These are phyloP conservation scores for human DNA, from an alignment of 2,113 vertebrate species.

Conservation along the genomic window DNA sequence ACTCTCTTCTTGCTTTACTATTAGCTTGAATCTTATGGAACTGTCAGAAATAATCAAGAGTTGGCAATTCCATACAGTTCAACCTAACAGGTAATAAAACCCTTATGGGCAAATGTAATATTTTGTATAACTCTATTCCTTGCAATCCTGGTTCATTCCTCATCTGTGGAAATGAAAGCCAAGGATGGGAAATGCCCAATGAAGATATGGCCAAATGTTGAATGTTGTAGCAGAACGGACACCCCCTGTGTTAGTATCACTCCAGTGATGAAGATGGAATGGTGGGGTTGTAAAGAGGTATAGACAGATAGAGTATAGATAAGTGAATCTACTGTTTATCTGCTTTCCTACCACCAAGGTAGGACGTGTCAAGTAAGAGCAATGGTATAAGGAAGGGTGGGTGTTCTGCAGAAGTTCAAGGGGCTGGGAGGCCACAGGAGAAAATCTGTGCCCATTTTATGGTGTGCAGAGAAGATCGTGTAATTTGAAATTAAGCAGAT, in stretches of 20 bases:
- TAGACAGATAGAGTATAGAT: accelerated
- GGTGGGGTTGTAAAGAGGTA: too few relatives aligned
- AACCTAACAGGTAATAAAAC: not conserved
- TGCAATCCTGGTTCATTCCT: not conserved
- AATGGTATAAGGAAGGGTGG: accelerated
- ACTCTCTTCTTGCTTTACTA: not conserved
- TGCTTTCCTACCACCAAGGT: not conserved
- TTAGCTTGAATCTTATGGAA: not conserved
- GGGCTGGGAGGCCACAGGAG: accelerated
- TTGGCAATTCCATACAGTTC: not conserved
- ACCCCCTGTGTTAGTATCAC: accelerated
- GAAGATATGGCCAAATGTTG: not conserved
- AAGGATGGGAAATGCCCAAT: too few relatives aligned
- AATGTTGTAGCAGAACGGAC: not conserved
- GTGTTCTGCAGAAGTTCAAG: accelerated
- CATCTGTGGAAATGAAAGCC: too few relatives aligned
- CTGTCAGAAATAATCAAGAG: not conserved
- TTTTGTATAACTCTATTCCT: not conserved
- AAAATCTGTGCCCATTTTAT: accelerated
- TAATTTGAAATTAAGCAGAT: not conserved
- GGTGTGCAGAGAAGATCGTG: accelerated
- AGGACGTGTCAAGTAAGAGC: accelerated
- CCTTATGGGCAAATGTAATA: not conserved
- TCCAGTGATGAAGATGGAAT: not conserved
- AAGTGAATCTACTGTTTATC: accelerated